Percentiles rank a stretch among this genome's conserved stretches.
Conservation (phyloP, 2,797 vertebrate species). For the Typhlichthys subterraneus region DNA sequence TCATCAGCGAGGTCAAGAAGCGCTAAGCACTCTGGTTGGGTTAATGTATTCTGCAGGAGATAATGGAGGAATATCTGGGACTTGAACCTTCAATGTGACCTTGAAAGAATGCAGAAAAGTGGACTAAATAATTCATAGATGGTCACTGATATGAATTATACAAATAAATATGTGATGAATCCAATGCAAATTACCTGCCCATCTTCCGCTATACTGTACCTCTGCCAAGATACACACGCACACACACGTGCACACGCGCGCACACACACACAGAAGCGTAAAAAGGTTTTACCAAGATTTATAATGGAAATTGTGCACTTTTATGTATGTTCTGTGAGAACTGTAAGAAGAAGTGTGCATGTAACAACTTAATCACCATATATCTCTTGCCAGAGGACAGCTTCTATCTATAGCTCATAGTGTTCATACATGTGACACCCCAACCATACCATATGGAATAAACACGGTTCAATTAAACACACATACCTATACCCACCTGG, state of each 20-base stretch:
- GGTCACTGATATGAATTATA: slow-evolving; percentile 71
- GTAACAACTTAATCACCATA: too few relatives aligned
- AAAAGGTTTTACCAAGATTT: too few relatives aligned
- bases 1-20: slow-evolving; percentile 69
- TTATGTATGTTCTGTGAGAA: too few relatives aligned
- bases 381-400: too few relatives aligned
- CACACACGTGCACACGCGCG: neutral
- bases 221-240: neutral
- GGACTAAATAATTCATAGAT: slow-evolving; percentile 72
- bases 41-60: slow-evolving; percentile 69
- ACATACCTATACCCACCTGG: too few relatives aligned
- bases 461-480: too few relatives aligned
- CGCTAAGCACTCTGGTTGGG: slow-evolving; percentile 41
- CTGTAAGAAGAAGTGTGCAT: too few relatives aligned
- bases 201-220: neutral
- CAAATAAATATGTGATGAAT: slow-evolving; percentile 66
- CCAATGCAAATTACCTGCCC: slow-evolving; percentile 54
- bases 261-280: neutral
- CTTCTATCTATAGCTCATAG: too few relatives aligned
- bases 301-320: too few relatives aligned
- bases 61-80: slow-evolving; percentile 47
- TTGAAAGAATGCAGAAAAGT: slow-evolving; percentile 60
- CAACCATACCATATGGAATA: too few relatives aligned
- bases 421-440: too few relatives aligned
- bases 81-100: slow-evolving; percentile 67